Base-by-base conservation (phyloP, 2,888 invertebrate species). In the Cryptus armator region DNA sequence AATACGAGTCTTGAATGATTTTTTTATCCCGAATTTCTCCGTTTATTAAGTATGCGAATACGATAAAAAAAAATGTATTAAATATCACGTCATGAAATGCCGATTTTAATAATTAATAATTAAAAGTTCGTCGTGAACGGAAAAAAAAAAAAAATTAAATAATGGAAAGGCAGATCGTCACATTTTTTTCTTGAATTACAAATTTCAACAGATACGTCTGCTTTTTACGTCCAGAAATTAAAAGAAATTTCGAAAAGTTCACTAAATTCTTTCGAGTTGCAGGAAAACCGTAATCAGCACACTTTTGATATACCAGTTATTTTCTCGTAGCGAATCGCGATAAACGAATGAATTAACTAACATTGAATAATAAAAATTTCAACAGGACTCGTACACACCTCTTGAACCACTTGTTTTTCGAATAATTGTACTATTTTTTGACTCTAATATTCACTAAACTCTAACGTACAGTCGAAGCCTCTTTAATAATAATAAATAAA, bases 381-480 rank as follows among this genome's bases (percentile, higher is more conserved):
- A 37, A 37, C 37, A 0, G 37, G 56, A 56, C 56, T 56, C 56
- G 56, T 19, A 10, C 0, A 9, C 5, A 1, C 56, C 56, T 56
- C 56, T 19, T 10, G 24, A 56, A 10, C 3, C 10, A 16, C 19
- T 56, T 56, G 9, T 24, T 56, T 56, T 56, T 24, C 19, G 56
- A 56, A 56, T 56, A 12, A 24, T 56, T 56, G 24, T 56, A 56
- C 56, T 10, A 56, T 56, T 56, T 56, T 56, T 12, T 24, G 24
- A 56, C 24, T 56, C 24, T 56, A 56, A 19, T 53, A 53, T 19
- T 16, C 16, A 19, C 19, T 53, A 10, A 19, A 53, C 53, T 19
- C 3, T 16, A 53, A 53, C 19, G 2, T 53, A 53, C 19, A 16
- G 53, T 19, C 19, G 10, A 53, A 53, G 53, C 19, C 10, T 56